Base-by-base conservation (phyloP, 2,113 vertebrate genomes). In the Cyprinus carpio region DNA sequence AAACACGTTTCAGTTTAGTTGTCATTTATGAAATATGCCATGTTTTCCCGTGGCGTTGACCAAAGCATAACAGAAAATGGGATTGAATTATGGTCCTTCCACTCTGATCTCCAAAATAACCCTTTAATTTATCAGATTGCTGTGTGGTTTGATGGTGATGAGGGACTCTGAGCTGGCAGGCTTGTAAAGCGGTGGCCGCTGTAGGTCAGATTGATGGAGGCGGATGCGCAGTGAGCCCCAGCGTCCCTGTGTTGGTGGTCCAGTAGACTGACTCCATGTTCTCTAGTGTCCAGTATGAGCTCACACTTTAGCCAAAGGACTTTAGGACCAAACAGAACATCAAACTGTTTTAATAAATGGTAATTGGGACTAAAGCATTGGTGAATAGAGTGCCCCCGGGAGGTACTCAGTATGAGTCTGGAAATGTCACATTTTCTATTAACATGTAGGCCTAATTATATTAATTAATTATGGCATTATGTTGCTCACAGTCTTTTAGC, bases 81-180 rank as follows among this genome's bases (percentile, higher is more conserved):
- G 37, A 71, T 64, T 75, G 85, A 80, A 85, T 85, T 83, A 79
- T 37, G 25, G 15, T 62, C 29, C 31, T 15, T 34, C 34, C 62
- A 80, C 81, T 85, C 85, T 92, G 88, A 92, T 92, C 91, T 86
- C 34, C 80, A 76, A 88, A 86, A 90, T 91, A 91, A 90, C 89
- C 76, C 91, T 92, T 91, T 90, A 89, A 92, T 93, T 91, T 75
- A 83, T 77, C 86, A 92, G 91, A 92, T 90, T 92, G 89, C 83
- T 67, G 82, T 85, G 75, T 56, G 85, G 88, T 88, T 75, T 60
- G 86, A 79, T 75, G 67, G 58, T 82, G 72, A 54, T 11, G 64
- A 86, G 56, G 83, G 82, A 77, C 13, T 2, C 34, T 13, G 37
- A 75, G 27, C 43, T 60, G 62, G 60, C 23, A n/a, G 29, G 25